These are phyloP conservation scores for Orycteropus afer DNA, from an alignment of 2,113 vertebrate genomes.

Conservation along the genomic window DNA sequence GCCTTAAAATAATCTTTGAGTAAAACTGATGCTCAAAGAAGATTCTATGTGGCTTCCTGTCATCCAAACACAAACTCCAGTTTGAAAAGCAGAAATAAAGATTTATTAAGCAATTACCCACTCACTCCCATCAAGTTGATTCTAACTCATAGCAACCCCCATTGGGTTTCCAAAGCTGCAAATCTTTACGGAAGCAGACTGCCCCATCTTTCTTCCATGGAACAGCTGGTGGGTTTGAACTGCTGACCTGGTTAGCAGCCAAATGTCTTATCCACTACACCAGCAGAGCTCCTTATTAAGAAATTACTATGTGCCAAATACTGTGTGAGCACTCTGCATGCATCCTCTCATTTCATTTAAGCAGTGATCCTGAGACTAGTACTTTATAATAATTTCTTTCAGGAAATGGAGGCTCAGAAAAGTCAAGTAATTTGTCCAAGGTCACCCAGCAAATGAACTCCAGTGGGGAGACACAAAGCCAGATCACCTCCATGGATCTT, in stretches of 20 bases:
- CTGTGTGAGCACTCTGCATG: no score
- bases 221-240: no score
- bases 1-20: constrained; percentile 52
- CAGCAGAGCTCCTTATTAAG: no score
- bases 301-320: background rate
- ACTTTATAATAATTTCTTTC: no score
- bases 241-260: no score
- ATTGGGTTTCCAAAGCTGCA: no score
- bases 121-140: no score
- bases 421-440: constrained; percentile 8
- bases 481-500: background rate
- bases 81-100: background rate
- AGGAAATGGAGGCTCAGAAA: constrained; percentile 40
- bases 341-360: background rate
- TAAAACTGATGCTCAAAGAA: constrained; percentile 15
- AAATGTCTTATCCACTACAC: no score
- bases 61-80: background rate
- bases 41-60: constrained; percentile 31
- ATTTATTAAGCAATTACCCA: constrained; percentile 8
- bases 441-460: background rate
- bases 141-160: no score
- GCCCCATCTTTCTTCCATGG: no score
- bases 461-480: background rate
- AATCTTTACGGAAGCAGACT: no score
- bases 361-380: background rate